Percentiles rank a stretch among this genome's conserved stretches.
Conservation (phyloP, 2,888 invertebrate species). For the Aspidapion aeneum region DNA sequence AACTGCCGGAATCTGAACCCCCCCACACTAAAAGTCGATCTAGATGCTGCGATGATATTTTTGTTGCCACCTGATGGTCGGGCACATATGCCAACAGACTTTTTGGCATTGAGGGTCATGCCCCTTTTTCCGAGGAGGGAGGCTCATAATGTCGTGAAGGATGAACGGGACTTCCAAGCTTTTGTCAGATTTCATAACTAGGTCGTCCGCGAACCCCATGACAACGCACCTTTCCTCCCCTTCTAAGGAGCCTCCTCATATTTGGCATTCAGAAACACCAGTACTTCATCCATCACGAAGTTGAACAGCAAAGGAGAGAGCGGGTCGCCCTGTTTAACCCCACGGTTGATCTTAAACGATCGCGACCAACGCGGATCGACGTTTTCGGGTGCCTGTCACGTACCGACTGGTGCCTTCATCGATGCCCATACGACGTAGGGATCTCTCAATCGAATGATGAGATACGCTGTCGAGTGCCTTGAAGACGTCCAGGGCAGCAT, state of each 20-base stretch:
- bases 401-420: no score
- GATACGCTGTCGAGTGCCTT: constrained; percentile 28
- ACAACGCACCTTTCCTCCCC: no score
- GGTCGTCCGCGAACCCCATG: constrained; percentile 30
- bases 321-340: constrained; percentile 46
- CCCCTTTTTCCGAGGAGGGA: constrained; percentile 19
- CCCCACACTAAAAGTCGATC: constrained; percentile 2
- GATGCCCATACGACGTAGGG: constrained; percentile 10
- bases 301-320: constrained; percentile 36
- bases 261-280: no score
- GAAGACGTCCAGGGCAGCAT: constrained; percentile 21
- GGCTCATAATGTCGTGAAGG: not conserved
- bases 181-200: constrained; percentile 19
- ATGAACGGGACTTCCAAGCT: constrained; percentile 9
- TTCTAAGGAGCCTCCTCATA: no score
- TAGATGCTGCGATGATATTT: not conserved
- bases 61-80: not conserved
- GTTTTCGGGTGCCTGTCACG: no score
- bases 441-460: constrained; percentile 18
- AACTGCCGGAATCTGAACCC: constrained; percentile 1
- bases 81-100: constrained; percentile 15
- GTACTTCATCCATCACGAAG: no score
- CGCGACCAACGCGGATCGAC: no score
- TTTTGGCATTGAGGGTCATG: constrained; percentile 24
- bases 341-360: constrained; percentile 31